A percentile compares a stretch with the other conserved stretches of the same genome.
Conservation (phyloP, 2,113 vertebrate genomes). For the Tragulus kanchil region DNA sequence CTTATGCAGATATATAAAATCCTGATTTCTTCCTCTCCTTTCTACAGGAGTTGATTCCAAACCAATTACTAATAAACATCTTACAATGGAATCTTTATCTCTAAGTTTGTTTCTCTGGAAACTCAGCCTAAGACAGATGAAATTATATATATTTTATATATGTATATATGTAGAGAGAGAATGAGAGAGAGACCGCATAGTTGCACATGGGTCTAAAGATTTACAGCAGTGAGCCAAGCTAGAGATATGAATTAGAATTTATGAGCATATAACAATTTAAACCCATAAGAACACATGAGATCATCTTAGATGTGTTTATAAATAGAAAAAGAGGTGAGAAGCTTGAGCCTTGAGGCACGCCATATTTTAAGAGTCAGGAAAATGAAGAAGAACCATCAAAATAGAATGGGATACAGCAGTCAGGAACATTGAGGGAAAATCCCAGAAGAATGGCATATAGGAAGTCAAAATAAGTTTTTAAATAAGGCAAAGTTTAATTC, state of each 20-base stretch:
- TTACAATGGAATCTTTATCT: background rate
- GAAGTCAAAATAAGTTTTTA: background rate
- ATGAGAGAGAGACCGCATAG: background rate
- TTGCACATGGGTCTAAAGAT: background rate
- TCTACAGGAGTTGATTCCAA: background rate
- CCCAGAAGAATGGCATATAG: accelerated
- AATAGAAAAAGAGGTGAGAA: background rate
- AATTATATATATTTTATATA: background rate
- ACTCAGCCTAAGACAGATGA: background rate
- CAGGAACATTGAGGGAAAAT: background rate
- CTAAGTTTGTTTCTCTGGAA: background rate
- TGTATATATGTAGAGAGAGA: background rate
- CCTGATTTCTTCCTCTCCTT: background rate
- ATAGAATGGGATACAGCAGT: background rate
- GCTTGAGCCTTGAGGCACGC: background rate
- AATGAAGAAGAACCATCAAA: background rate
- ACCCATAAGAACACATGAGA: background rate
- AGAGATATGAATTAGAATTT: background rate
- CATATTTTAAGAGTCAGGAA: background rate
- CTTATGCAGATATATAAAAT: background rate
- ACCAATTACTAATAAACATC: background rate
- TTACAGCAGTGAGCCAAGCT: background rate
- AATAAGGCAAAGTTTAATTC: background rate
- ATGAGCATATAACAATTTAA: background rate
- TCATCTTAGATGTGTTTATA: background rate